phyloP scores from a whole-genome alignment of 2,113 vertebrate genomes.

The Perognathus longimembris region DNA sequence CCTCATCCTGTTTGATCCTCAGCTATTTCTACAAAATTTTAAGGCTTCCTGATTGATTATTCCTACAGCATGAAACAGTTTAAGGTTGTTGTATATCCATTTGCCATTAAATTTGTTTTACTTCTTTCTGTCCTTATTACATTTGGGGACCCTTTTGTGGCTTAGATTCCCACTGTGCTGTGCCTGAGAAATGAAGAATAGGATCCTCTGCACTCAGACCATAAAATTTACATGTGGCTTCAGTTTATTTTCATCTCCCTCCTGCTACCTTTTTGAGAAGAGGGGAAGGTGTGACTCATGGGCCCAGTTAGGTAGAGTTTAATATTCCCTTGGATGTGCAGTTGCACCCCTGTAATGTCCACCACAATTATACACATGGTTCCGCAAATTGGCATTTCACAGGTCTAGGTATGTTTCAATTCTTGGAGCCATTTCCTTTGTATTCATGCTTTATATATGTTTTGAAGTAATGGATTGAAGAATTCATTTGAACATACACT shows the following conservation, averaged over 20 bases:
- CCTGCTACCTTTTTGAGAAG: background rate
- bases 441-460: background rate
- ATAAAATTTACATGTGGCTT: background rate
- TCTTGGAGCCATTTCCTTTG: background rate
- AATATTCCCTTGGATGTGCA: no score
- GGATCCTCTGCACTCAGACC: background rate
- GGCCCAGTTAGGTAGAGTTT: no score
- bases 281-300: background rate
- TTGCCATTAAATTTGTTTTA: no score
- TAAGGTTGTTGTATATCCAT: no score
- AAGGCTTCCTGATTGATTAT: no score
- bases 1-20: no score
- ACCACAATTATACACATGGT: background rate
- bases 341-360: no score
- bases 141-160: no score
- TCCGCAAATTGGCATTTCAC: background rate
- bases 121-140: no score
- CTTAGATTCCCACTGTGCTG: background rate
- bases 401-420: slow-evolving; percentile 22
- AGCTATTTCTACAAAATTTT: no score
- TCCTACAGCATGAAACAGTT: no score
- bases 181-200: background rate
- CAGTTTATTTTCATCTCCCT: background rate
- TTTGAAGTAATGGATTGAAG: background rate
- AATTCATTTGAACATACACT: background rate